Percentiles rank a stretch among this genome's conserved stretches.
These are phyloP conservation scores for Drosophila neonasuta DNA, from an alignment of 2,888 invertebrate genomes.

Conservation along the genomic window DNA sequence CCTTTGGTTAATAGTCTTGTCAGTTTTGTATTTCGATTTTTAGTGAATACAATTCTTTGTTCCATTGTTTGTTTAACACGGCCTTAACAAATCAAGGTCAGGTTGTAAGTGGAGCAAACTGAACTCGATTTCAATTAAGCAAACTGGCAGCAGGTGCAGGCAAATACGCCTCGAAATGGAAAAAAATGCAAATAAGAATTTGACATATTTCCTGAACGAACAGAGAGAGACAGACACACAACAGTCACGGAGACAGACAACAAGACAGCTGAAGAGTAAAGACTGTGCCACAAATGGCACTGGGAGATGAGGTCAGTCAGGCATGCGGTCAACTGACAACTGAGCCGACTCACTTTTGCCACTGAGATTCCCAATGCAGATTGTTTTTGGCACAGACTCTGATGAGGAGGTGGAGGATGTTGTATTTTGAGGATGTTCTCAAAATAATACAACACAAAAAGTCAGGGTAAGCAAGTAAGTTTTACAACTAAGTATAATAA, in stretches of 20 bases:
- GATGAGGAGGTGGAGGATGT: neutral
- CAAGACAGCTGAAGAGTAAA: slow-evolving; percentile 5
- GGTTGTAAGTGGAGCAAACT: slow-evolving; percentile 7
- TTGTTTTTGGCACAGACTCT: slow-evolving; percentile 23
- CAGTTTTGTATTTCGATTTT: neutral
- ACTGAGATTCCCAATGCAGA: slow-evolving; percentile 28
- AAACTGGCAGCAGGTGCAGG: slow-evolving; percentile 29
- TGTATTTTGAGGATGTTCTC: slow-evolving; percentile 19
- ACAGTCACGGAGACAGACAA: slow-evolving; percentile 15
- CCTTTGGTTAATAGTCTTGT: slow-evolving; percentile 6
- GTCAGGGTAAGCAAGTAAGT: too few relatives aligned
- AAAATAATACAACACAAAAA: neutral
- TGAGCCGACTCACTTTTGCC: slow-evolving; percentile 31
- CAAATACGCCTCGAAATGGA: slow-evolving; percentile 38
- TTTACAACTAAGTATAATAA: too few relatives aligned
- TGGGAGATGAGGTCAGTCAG: slow-evolving; percentile 41
- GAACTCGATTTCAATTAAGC: slow-evolving; percentile 61
- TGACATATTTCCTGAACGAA: slow-evolving; percentile 61
- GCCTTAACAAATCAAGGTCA: slow-evolving; percentile 28
- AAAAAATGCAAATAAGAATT: slow-evolving; percentile 64
- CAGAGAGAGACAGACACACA: neutral
- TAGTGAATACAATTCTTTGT: slow-evolving; percentile 10
- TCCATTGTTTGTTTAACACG: slow-evolving; percentile 1
- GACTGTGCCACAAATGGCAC: slow-evolving; percentile 8
- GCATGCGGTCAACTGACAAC: slow-evolving; percentile 46